These are phyloP conservation scores for human (Homo sapiens) DNA, from an alignment of 2,113 vertebrate species.

Conservation along the genomic window GRCh38 chr5:61157001-61157500, in stretches of 20 bases:
- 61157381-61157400: too few relatives aligned
- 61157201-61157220: constrained; percentile 8
- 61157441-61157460: too few relatives aligned
- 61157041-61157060: constrained; percentile 7
- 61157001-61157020: constrained; percentile 9
- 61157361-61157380: too few relatives aligned
- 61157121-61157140: constrained; percentile 28
- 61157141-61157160: constrained; percentile 32
- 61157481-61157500: too few relatives aligned
- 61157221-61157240: background rate
- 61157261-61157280: background rate
- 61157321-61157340: too few relatives aligned
- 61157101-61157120: constrained; percentile 12
- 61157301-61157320: background rate
- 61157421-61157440: too few relatives aligned
- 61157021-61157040: constrained; percentile 44
- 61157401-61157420: too few relatives aligned
- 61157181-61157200: background rate
- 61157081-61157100: constrained; percentile 34
- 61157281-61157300: background rate
- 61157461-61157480: too few relatives aligned
- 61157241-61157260: background rate
- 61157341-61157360: too few relatives aligned
- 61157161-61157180: background rate
- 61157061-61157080: constrained; percentile 21